Conservation (phyloP, 2,797 vertebrate species). For the Lophotriccus pileatus region DNA sequence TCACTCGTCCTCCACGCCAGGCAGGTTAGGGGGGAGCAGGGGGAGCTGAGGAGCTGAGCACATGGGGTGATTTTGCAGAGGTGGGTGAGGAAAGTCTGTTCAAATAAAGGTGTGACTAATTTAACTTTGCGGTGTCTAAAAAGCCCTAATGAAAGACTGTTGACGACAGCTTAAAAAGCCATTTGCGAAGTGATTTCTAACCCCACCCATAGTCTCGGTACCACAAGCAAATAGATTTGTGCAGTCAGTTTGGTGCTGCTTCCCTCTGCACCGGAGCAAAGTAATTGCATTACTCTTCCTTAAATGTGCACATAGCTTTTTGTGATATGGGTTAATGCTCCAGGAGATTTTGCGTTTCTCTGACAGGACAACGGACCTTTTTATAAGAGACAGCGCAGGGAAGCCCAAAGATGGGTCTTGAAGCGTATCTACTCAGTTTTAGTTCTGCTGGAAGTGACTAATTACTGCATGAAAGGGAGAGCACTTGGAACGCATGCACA, state of each 20-base stretch:
- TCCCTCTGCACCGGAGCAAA: background rate
- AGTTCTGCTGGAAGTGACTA: background rate
- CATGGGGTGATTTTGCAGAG: slow-evolving; percentile 12
- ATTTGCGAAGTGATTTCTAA: background rate
- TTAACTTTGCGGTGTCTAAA: background rate
- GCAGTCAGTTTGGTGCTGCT: background rate
- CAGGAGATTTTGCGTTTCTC: background rate
- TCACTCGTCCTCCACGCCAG: fast-evolving
- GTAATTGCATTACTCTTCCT: background rate
- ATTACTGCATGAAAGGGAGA: background rate
- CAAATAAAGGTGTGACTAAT: slow-evolving; percentile 50
- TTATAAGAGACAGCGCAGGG: background rate
- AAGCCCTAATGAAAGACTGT: slow-evolving; percentile 27
- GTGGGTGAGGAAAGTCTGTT: slow-evolving; percentile 40
- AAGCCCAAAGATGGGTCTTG: background rate
- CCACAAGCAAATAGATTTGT: background rate
- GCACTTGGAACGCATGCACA: background rate
- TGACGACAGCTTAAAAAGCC: background rate
- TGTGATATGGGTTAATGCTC: background rate
- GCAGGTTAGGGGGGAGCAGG: fast-evolving
- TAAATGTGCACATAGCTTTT: background rate
- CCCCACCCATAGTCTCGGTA: background rate
- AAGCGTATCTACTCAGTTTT: background rate
- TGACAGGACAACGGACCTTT: background rate
- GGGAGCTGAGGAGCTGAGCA: background rate